A percentile compares a stretch with the other conserved stretches of the same genome.
These are phyloP conservation scores for Orycteropus afer DNA, from an alignment of 2,113 vertebrate species.

Conservation along the genomic window DNA sequence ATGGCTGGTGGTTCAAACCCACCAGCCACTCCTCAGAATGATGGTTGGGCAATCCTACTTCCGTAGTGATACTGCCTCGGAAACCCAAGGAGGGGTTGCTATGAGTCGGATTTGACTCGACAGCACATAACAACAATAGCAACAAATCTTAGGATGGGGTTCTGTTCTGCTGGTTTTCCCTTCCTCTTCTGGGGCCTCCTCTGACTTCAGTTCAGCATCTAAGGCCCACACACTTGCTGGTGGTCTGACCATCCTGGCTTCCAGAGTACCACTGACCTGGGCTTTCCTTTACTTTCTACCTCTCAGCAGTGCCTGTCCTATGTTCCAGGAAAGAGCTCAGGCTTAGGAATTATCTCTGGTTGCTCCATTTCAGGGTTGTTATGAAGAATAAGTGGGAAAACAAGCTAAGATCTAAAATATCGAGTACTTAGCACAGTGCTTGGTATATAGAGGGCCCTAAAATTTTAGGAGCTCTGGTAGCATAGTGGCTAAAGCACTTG, in stretches of 20 bases:
- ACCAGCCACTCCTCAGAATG: too few species aligned
- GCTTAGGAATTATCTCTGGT: neutral
- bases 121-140: too few species aligned
- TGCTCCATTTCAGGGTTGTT: neutral
- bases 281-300: neutral
- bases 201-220: neutral
- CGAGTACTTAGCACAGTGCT: neutral
- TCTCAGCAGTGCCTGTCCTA: neutral
- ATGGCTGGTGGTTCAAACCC: too few species aligned
- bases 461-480: too few species aligned
- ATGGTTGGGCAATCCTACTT: too few species aligned
- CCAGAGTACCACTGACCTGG: neutral
- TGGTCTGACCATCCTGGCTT: neutral
- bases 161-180: neutral
- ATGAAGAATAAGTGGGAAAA: neutral
- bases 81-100: too few species aligned
- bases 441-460: too few species aligned
- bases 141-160: neutral
- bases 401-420: neutral
- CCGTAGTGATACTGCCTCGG: too few species aligned
- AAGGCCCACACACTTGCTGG: neutral
- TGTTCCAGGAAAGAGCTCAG: neutral
- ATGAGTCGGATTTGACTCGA: too few species aligned
- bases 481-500: too few species aligned
- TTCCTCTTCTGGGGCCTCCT: neutral